A percentile compares a stretch with the other conserved stretches of the same genome.
phyloP scores from a whole-genome alignment of 2,797 vertebrate species.

The Merluccius polli region DNA sequence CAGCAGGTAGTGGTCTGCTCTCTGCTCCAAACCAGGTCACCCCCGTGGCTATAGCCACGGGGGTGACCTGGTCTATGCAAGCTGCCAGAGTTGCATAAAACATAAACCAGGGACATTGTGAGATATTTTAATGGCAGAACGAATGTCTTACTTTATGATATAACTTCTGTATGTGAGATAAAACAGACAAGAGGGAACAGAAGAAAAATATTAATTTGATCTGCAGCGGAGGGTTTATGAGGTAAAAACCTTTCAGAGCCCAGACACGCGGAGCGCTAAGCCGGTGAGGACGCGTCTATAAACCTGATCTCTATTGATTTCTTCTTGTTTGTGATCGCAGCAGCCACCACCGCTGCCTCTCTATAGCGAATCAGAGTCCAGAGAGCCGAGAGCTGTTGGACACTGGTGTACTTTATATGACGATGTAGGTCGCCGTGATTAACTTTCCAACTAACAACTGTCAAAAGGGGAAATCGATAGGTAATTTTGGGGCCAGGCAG shows the following conservation, averaged over 20 bases:
- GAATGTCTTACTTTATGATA: not conserved
- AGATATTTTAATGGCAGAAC: not conserved
- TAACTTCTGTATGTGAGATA: not conserved
- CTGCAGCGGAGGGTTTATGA: not conserved
- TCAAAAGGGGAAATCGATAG: conserved; percentile 77
- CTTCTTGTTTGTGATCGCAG: conserved; percentile 28
- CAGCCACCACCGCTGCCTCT: conserved; percentile 24
- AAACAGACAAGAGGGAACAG: not conserved
- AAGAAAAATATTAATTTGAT: not conserved
- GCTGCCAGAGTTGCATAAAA: no score
- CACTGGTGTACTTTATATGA: conserved; percentile 62
- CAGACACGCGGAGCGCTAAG: not conserved
- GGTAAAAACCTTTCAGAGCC: not conserved
- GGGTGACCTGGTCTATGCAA: no score
- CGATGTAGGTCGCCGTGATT: conserved; percentile 70
- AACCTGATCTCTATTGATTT: conserved; percentile 44
- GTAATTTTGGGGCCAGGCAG: conserved; percentile 70
- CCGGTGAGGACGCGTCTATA: not conserved
- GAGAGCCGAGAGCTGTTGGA: conserved; percentile 35
- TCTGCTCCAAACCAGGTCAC: not conserved
- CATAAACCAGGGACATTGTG: not conserved
- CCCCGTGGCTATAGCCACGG: no score
- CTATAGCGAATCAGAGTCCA: conserved; percentile 34
- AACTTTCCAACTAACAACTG: conserved; percentile 73
- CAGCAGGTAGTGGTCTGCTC: not conserved